Evolutionary conservation across 2,888 invertebrate species (phyloP).

Genomic region (Hyposoter didymator): DNA sequence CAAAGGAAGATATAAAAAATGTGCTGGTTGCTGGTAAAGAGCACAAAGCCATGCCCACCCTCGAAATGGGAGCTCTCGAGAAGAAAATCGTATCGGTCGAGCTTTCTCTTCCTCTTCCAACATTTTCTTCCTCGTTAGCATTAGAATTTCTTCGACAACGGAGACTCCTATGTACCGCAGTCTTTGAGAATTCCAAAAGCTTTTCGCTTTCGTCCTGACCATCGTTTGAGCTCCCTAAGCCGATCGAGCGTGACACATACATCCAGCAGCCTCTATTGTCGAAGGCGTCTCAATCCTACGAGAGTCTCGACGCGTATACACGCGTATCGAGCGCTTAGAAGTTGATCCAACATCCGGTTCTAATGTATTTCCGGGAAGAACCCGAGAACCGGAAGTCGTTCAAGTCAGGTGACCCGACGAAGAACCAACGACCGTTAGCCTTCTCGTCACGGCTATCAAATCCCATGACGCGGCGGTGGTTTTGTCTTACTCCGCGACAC

Average conservation of each 20-base stretch:
- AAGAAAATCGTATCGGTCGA: slow-evolving; percentile 73
- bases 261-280: background rate
- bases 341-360: slow-evolving; percentile 79
- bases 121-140: slow-evolving; percentile 59
- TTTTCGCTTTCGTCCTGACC: background rate
- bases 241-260: background rate
- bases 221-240: background rate
- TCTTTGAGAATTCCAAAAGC: slow-evolving; percentile 23
- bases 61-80: slow-evolving; percentile 71
- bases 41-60: slow-evolving; percentile 65
- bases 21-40: slow-evolving; percentile 70
- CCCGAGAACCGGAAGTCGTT: slow-evolving; percentile 60
- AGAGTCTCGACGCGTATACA: background rate
- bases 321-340: slow-evolving; percentile 68
- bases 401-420: slow-evolving; percentile 56
- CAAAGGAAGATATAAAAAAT: slow-evolving; percentile 64
- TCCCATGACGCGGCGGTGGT: slow-evolving; percentile 76
- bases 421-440: slow-evolving; percentile 33
- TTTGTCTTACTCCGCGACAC: slow-evolving; percentile 65
- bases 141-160: slow-evolving; percentile 55
- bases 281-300: background rate
- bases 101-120: slow-evolving; percentile 28
- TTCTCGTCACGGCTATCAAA: slow-evolving; percentile 77
- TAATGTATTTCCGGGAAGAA: slow-evolving; percentile 80
- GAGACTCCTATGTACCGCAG: background rate